Conservation (phyloP, 2,797 vertebrate species). For the Sebastes vulpes region DNA sequence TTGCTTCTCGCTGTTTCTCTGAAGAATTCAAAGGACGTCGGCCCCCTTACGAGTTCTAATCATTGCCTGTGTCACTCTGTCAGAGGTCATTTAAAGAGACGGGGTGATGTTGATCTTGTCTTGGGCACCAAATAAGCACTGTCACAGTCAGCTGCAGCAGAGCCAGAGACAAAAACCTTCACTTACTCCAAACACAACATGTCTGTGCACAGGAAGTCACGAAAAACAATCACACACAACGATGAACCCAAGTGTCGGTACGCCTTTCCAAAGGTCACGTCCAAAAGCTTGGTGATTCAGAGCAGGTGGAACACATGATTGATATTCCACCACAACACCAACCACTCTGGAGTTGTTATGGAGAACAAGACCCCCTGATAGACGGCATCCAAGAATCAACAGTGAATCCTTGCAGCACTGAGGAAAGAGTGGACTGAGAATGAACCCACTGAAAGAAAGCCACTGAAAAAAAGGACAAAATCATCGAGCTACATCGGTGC, state of each 20-base stretch:
- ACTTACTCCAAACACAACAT: slow-evolving; percentile 1
- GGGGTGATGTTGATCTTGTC: slow-evolving; percentile 13
- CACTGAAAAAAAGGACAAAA: neutral
- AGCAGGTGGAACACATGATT: slow-evolving; percentile 27
- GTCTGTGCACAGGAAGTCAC: neutral
- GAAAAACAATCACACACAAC: neutral
- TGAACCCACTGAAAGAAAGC: slow-evolving; percentile 2
- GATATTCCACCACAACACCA: slow-evolving; percentile 47
- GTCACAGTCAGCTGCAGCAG: slow-evolving; percentile 6
- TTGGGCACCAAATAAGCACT: slow-evolving; percentile 6
- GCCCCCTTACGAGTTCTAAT: neutral
- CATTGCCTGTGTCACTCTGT: neutral
- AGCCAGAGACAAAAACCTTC: slow-evolving; percentile 14
- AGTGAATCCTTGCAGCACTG: neutral
- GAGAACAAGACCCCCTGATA: slow-evolving; percentile 4
- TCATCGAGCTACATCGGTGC: neutral
- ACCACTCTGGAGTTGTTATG: slow-evolving; percentile 23
- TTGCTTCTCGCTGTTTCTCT: neutral
- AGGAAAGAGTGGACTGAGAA: neutral
- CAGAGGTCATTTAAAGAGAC: slow-evolving; percentile 29
- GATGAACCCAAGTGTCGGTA: neutral
- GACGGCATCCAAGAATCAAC: slow-evolving; percentile 1
- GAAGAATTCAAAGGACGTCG: neutral
- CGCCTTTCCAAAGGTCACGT: slow-evolving; percentile 13
- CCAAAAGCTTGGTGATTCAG: slow-evolving; percentile 17